phyloP scores from a whole-genome alignment of 2,113 vertebrate genomes.

The Microtus oregoni region DNA sequence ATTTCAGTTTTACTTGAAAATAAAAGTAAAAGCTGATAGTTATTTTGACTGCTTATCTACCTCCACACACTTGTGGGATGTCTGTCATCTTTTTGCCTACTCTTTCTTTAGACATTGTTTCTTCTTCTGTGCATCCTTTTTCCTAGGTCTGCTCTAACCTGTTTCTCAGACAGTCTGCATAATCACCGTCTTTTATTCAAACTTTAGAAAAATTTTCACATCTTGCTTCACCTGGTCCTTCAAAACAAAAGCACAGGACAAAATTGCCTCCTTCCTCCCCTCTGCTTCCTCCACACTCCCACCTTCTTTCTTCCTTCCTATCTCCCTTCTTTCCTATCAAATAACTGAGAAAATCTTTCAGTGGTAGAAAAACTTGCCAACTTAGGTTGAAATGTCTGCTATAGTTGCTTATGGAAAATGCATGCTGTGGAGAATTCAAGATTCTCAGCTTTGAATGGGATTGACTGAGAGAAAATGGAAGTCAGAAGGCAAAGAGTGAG shows the following conservation, averaged over 20 bases:
- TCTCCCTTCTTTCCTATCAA: not conserved
- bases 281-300: fast-evolving
- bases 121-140: not conserved
- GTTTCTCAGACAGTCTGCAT: not conserved
- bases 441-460: slow-evolving; percentile 22
- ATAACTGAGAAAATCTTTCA: not conserved
- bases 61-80: not conserved
- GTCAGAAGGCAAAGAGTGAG: not conserved
- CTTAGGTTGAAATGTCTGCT: slow-evolving; percentile 8
- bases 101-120: not conserved
- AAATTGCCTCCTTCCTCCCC: not conserved
- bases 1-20: not conserved
- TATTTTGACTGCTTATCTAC: not conserved
- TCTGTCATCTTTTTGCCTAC: not conserved
- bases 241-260: not conserved
- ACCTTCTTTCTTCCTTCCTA: not conserved
- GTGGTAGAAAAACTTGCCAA: slow-evolving; percentile 16
- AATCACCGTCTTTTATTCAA: not conserved
- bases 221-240: not conserved
- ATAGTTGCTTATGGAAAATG: not conserved
- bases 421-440: not conserved
- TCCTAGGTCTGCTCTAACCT: not conserved
- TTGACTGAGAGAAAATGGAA: not conserved
- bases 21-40: not conserved
- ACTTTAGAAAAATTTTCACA: not conserved